Conservation (phyloP, 2,888 invertebrate species). For the Ashinkailepas kermadecensis region DNA sequence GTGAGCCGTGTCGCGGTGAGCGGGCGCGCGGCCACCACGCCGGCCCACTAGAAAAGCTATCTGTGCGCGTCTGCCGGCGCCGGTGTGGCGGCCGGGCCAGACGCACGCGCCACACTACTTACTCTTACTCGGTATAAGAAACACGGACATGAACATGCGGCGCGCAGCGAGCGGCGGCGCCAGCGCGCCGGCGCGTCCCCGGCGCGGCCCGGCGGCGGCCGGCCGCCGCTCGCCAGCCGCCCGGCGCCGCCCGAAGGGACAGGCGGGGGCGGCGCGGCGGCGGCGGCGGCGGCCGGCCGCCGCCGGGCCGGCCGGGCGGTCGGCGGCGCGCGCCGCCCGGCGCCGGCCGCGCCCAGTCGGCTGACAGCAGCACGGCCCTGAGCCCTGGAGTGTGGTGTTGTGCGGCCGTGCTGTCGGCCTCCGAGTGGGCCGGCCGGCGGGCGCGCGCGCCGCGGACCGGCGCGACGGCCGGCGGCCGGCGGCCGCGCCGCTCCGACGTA, state of each 20-base stretch:
- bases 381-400: slow-evolving; percentile 11
- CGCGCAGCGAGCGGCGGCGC: slow-evolving; percentile 28
- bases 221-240: slow-evolving; percentile 1
- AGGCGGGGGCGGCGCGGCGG: slow-evolving; percentile 11
- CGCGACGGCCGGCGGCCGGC: background rate
- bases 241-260: slow-evolving; percentile 24
- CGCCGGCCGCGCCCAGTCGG: slow-evolving; percentile 26
- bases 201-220: slow-evolving; percentile 23
- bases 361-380: slow-evolving; percentile 15
- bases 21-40: background rate
- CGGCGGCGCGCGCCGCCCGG: slow-evolving; percentile 27
- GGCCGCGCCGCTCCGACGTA: background rate
- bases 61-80: slow-evolving; percentile 20
- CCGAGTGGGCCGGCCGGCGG: slow-evolving; percentile 29
- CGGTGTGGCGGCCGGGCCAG: background rate
- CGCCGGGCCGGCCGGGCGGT: slow-evolving; percentile 26
- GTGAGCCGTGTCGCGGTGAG: background rate
- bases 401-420: slow-evolving; percentile 20
- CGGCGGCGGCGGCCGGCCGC: slow-evolving; percentile 25
- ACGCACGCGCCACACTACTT: background rate
- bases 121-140: slow-evolving; percentile 13
- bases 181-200: slow-evolving; percentile 28
- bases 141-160: slow-evolving; percentile 31
- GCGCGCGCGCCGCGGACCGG: background rate
- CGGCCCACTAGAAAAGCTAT: slow-evolving; percentile 24